Conservation (phyloP, 35 echinoderm and acorn worm genomes). For the Heliocidaris tuberculata region DNA sequence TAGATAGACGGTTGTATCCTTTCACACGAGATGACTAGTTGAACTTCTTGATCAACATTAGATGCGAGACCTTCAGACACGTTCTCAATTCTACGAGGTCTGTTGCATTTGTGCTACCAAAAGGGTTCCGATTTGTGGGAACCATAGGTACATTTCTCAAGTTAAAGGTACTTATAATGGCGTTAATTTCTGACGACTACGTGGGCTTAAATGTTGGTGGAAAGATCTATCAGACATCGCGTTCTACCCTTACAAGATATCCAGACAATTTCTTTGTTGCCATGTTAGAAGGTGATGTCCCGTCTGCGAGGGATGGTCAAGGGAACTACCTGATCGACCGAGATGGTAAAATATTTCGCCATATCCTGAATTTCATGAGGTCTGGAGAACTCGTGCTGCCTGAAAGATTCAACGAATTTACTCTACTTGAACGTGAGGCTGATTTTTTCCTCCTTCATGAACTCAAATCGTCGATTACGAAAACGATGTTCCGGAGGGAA, state of each 20-base stretch:
- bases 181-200: background rate
- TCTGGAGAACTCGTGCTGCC: background rate
- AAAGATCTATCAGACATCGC: background rate
- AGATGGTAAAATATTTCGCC: constrained; percentile 60
- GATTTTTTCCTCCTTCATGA: constrained; percentile 1
- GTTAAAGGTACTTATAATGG: too few species aligned
- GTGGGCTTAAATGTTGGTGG: constrained; percentile 38
- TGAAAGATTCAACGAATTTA: background rate
- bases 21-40: too few species aligned
- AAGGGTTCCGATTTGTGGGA: too few species aligned
- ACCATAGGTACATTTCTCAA: too few species aligned
- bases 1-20: too few species aligned
- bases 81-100: too few species aligned
- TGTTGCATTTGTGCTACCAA: too few species aligned
- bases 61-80: too few species aligned
- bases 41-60: too few species aligned
- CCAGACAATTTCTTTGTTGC: background rate
- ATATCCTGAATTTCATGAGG: constrained; percentile 34
- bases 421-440: background rate
- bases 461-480: background rate
- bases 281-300: background rate
- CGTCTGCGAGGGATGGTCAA: constrained; percentile 15
- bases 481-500: background rate
- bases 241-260: background rate
- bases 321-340: constrained; percentile 57